Percentiles rank a stretch among this genome's conserved stretches.
Evolutionary conservation across 2,113 vertebrate genomes (phyloP).

Genomic region (Tinamus guttatus): DNA sequence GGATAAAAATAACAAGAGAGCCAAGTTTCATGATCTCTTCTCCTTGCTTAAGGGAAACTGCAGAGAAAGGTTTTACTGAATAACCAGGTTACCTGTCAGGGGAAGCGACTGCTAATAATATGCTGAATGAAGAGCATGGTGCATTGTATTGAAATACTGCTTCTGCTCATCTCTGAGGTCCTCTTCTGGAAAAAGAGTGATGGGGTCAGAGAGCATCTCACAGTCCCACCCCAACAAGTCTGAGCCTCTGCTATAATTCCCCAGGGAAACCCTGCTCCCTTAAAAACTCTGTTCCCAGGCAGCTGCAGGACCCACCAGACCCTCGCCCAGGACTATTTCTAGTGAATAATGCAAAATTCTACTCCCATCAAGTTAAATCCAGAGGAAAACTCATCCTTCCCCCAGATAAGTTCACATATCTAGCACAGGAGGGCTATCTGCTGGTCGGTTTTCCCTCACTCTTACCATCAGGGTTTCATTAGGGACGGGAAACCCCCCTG

Average conservation of each 20-base stretch:
- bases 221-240: not conserved
- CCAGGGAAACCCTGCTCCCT: not conserved
- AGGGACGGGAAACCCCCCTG: not conserved
- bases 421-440: not conserved
- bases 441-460: not conserved
- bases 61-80: not conserved
- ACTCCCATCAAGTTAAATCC: not conserved
- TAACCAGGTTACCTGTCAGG: not conserved
- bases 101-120: not conserved
- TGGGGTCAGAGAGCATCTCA: not conserved
- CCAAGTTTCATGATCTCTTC: not conserved
- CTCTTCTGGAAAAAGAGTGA: not conserved
- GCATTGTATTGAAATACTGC: not conserved
- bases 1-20: constrained; percentile 46
- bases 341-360: not conserved
- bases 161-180: not conserved
- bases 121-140: rapidly evolving
- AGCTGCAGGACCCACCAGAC: not conserved
- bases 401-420: not conserved
- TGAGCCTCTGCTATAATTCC: not conserved
- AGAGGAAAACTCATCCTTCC: not conserved
- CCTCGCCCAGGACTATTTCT: not conserved
- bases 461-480: not conserved
- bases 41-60: not conserved
- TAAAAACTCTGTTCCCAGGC: not conserved